These are phyloP conservation scores for Paramisgurnus dabryanus DNA, from an alignment of 2,113 vertebrate species.

Conservation along the genomic window DNA sequence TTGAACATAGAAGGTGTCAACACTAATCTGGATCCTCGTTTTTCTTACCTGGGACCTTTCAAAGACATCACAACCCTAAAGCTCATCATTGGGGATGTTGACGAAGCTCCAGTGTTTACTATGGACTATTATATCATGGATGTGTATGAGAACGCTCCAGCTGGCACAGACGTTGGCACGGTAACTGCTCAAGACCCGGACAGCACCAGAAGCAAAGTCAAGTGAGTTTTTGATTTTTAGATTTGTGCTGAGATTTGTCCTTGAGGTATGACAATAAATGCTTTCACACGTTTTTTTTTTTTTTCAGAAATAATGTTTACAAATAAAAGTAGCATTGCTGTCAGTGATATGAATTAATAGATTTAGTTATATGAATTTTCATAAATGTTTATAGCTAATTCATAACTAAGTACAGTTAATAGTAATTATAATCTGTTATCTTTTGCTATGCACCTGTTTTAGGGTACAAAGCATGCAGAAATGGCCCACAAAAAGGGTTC, in stretches of 20 bases:
- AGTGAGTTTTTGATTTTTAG: conserved; percentile 71
- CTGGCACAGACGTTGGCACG: conserved; percentile 84
- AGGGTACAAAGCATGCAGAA: too few relatives aligned
- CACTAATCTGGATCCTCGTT: conserved; percentile 89
- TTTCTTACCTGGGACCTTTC: conserved; percentile 92
- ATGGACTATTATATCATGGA: conserved; percentile 93
- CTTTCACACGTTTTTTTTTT: neutral
- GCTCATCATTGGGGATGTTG: conserved; percentile 92
- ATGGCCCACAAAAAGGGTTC: too few relatives aligned
- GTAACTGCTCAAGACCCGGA: conserved; percentile 96
- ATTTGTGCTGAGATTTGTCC: neutral
- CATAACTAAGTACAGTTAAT: neutral
- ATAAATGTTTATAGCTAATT: neutral
- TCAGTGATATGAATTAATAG: neutral
- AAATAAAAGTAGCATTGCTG: neutral
- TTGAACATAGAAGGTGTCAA: conserved; percentile 96
- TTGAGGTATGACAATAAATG: neutral
- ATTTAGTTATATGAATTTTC: neutral
- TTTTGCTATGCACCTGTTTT: too few relatives aligned
- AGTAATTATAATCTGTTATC: too few relatives aligned
- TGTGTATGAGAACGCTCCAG: conserved; percentile 87
- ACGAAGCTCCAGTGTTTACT: conserved; percentile 90
- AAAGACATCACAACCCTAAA: conserved; percentile 90
- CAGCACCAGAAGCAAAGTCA: conserved; percentile 85
- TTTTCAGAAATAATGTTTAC: neutral